phyloP scores from a whole-genome alignment of 2,113 vertebrate species.

The Bubalus kerabau region DNA sequence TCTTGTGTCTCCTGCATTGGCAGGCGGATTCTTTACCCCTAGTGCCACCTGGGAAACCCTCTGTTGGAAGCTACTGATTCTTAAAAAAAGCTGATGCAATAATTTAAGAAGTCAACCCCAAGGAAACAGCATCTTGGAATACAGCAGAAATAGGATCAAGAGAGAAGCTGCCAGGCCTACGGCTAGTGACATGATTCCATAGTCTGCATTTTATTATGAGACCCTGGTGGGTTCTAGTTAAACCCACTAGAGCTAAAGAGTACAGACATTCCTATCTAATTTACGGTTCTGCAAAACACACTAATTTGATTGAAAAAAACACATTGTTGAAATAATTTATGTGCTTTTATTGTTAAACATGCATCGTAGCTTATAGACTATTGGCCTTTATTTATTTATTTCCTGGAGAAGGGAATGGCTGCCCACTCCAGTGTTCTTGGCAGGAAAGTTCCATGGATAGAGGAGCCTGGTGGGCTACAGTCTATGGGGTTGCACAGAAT shows the following conservation, averaged over 20 bases:
- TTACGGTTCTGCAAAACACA: background rate
- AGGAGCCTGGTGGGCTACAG: background rate
- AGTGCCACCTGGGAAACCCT: background rate
- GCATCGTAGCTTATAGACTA: background rate
- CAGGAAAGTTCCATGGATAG: background rate
- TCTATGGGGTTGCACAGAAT: background rate
- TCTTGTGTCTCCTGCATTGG: background rate
- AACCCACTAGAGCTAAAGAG: background rate
- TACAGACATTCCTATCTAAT: background rate
- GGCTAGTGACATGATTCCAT: background rate
- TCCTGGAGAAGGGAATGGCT: background rate
- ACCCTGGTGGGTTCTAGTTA: background rate
- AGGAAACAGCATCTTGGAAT: slow-evolving; percentile 2
- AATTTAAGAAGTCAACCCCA: background rate
- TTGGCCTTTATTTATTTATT: background rate
- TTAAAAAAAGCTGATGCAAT: background rate
- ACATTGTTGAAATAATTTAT: background rate
- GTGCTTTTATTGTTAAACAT: background rate
- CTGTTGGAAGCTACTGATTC: background rate
- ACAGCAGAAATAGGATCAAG: slow-evolving; percentile 17
- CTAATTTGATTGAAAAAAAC: background rate
- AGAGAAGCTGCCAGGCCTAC: background rate
- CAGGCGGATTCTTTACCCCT: background rate
- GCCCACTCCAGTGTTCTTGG: background rate
- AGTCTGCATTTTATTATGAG: background rate